These are phyloP conservation scores for Catharus ustulatus DNA, from an alignment of 2,797 vertebrate genomes.

Conservation along the genomic window DNA sequence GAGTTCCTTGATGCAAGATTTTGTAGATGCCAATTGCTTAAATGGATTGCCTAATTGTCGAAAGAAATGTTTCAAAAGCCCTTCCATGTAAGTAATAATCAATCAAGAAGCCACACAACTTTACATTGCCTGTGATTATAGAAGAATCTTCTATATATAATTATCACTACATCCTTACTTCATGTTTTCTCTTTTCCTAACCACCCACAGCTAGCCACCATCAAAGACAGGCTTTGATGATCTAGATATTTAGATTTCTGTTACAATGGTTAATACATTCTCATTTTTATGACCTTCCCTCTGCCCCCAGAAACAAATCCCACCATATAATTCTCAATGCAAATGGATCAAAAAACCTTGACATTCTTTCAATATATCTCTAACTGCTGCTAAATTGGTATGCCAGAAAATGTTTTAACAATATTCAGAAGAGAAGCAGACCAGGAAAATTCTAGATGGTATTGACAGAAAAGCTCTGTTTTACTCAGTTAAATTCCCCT, in stretches of 20 bases:
- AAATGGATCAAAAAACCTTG: not conserved
- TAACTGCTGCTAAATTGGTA: not conserved
- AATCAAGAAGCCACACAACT: not conserved
- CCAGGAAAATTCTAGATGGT: not conserved
- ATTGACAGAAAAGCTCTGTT: not conserved
- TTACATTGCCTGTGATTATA: not conserved
- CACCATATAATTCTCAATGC: not conserved
- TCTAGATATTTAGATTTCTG: not conserved
- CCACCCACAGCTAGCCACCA: not conserved
- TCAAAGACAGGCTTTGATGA: not conserved
- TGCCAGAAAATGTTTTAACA: not conserved
- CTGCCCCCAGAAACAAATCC: not conserved
- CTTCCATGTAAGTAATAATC: not conserved
- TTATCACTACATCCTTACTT: not conserved
- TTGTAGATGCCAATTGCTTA: not conserved
- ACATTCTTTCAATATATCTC: not conserved
- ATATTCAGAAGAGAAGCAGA: not conserved
- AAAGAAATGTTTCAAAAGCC: not conserved
- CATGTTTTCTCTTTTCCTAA: not conserved
- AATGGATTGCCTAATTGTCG: not conserved
- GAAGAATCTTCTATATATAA: not conserved
- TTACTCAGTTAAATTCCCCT: not conserved
- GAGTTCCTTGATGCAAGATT: not conserved
- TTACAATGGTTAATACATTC: not conserved
- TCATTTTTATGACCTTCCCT: not conserved